These are phyloP conservation scores for Drosophila glabriapex DNA, from an alignment of 2,888 invertebrate species.

Conservation along the genomic window DNA sequence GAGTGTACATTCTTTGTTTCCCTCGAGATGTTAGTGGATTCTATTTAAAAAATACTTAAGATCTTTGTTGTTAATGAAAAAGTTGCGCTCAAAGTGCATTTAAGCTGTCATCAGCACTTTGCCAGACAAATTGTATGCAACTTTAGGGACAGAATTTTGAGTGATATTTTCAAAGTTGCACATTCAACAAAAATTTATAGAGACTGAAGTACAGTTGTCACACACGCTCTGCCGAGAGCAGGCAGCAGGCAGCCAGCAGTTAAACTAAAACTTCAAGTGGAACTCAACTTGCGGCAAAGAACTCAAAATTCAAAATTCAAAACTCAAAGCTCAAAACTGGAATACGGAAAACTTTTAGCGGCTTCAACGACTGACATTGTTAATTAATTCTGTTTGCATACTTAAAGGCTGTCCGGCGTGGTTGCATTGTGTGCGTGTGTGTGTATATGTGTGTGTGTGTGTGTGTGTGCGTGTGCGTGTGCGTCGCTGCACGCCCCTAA, in stretches of 20 bases:
- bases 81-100: constrained; percentile 30
- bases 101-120: constrained; percentile 34
- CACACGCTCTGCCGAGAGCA: constrained; percentile 34
- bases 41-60: constrained; percentile 31
- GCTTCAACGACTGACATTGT: constrained; percentile 55
- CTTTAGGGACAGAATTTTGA: constrained; percentile 19
- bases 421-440: constrained; percentile 9
- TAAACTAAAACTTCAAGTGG: constrained; percentile 43
- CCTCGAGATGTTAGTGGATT: constrained; percentile 7
- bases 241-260: constrained; percentile 1
- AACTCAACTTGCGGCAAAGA: constrained; percentile 40
- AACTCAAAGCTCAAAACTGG: constrained; percentile 4
- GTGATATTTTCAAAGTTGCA: constrained; percentile 26
- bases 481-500: not conserved
- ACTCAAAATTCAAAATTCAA: not conserved
- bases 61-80: constrained; percentile 40
- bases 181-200: constrained; percentile 4
- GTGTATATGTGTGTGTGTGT: not conserved
- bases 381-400: constrained; percentile 71
- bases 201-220: constrained; percentile 43
- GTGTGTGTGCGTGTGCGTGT: constrained; percentile 8
- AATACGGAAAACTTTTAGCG: constrained; percentile 44
- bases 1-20: constrained; percentile 8
- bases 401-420: constrained; percentile 54
- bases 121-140: constrained; percentile 35